Base-by-base conservation (phyloP, 2,797 vertebrate species). In the Sphenopsis melanotis region DNA sequence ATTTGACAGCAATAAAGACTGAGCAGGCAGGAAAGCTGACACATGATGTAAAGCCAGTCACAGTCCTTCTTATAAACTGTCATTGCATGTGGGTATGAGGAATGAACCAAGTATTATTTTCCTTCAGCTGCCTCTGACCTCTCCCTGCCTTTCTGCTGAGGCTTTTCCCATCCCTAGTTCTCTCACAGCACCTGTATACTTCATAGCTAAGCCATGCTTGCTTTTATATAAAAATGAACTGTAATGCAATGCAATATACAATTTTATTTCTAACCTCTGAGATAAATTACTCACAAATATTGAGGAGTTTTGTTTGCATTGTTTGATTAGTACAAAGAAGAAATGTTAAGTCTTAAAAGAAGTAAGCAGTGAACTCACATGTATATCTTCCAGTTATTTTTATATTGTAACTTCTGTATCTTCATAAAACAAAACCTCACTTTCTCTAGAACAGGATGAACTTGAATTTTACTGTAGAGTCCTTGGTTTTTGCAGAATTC, bases 1-100 rank as follows among this genome's bases (percentile, higher is more conserved):
- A 85, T 83, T 86, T 93, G 95, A 83, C 86, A 90, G 66, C 64
- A 53, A 30, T 90, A 94, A 96, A 83, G 49, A 83, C 37, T 61
- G 61, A 91, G 65, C n/a, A 68, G 86, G 36, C 79, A 81, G 37
- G 32, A n/a, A 81, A 90, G 18, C 19, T 88, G 92, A 68, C 92
- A 71, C 29, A 60, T 76, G 75, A 85, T 94, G 17, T 75, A 88
- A 90, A 90, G 46, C 50, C 53, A 75, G 81, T 89, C 70, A 78
- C 36, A 86, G 46, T 50, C 65, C 46, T 94, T 82, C 78, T 93
- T 68, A 71, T 10, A 91, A 78, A 66, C 69, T 90, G 90, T 78
- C 80, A 75, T 69, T 86, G 37, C 42, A 37, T 77, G 49, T 49
- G 65, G 22, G 6, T 83, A 46, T 68, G 60, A 79, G 50, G 37